These are phyloP conservation scores for Gallinago nigripennis DNA, from an alignment of 2,797 vertebrate species.

Conservation along the genomic window DNA sequence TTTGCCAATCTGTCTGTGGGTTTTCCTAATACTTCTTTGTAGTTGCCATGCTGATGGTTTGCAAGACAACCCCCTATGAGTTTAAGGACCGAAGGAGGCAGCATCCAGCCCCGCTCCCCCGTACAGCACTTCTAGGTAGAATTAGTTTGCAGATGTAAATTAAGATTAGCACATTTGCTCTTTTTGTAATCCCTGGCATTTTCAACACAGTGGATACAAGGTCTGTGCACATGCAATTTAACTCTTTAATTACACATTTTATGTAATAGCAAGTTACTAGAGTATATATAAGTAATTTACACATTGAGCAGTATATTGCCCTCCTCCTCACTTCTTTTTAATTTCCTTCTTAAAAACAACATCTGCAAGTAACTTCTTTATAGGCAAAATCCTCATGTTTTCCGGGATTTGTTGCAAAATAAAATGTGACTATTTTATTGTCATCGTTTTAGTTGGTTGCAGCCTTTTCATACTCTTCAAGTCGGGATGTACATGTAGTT, in stretches of 20 bases:
- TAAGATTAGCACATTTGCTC: not conserved
- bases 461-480: not conserved
- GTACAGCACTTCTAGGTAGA: accelerated
- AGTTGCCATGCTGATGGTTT: not conserved
- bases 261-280: not conserved
- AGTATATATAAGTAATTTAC: not conserved
- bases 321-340: not conserved
- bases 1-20: not conserved
- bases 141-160: not conserved
- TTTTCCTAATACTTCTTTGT: not conserved
- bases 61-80: not conserved
- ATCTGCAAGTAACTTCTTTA: not conserved
- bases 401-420: not conserved
- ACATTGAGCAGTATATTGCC: not conserved
- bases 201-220: not conserved
- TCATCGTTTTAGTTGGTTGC: not conserved
- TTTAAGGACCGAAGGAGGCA: not conserved
- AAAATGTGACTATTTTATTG: not conserved
- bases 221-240: not conserved
- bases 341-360: not conserved
- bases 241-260: not conserved
- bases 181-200: not conserved
- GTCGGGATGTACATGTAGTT: too few species aligned
- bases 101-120: not conserved
- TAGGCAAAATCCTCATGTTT: not conserved